Evolutionary conservation across 2,113 vertebrate species (phyloP).

Genomic region (Hippopotamus amphibius): DNA sequence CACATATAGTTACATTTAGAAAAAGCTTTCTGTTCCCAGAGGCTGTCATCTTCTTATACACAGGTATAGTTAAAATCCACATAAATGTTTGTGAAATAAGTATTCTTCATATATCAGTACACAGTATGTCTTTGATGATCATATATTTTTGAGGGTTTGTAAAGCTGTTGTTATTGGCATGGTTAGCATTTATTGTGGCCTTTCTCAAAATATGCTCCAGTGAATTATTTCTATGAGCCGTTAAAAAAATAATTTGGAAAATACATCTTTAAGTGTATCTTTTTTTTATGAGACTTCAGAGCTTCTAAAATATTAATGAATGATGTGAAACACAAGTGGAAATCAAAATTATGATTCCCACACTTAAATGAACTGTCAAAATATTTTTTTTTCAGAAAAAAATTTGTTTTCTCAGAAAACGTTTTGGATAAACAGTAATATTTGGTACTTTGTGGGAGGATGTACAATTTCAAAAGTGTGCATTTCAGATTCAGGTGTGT

Average conservation of each 20-base stretch:
- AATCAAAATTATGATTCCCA: background rate
- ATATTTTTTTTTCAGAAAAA: background rate
- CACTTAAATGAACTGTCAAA: background rate
- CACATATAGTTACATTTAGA: background rate
- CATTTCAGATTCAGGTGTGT: background rate
- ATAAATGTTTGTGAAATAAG: slow-evolving; percentile 45
- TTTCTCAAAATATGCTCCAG: background rate
- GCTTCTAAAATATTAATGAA: background rate
- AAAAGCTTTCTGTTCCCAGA: background rate
- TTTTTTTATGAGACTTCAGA: background rate
- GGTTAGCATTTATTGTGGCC: background rate
- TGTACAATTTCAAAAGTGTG: background rate
- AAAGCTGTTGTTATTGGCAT: background rate
- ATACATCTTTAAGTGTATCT: background rate
- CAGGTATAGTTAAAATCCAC: slow-evolving; percentile 5
- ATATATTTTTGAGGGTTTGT: background rate
- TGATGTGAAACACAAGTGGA: background rate
- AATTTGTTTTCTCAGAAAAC: background rate
- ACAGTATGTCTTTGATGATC: background rate
- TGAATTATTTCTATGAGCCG: background rate
- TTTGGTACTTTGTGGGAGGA: background rate
- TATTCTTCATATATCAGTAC: background rate
- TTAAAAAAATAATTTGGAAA: slow-evolving; percentile 43
- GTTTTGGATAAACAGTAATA: background rate
- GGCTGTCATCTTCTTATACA: background rate